Percentiles rank a stretch among this genome's conserved stretches.
Conservation (phyloP, 2,888 invertebrate genomes). For the Acanthosepion lycidas region DNA sequence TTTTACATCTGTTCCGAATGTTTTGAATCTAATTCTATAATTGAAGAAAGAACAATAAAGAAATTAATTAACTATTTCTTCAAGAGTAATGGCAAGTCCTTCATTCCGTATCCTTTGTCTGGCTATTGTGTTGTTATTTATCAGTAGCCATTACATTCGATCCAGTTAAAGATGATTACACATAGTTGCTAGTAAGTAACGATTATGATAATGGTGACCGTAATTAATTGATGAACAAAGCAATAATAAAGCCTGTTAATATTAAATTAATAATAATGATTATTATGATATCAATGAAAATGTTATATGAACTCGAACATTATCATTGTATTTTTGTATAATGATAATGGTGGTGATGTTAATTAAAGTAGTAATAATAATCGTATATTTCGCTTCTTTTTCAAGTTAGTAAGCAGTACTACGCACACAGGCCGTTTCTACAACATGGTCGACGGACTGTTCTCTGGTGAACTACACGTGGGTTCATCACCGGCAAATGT, state of each 20-base stretch:
- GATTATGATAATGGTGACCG: background rate
- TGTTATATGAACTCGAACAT: no score
- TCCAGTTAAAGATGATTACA: background rate
- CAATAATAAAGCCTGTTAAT: background rate
- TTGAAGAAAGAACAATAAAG: no score
- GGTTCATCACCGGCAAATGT: conserved; percentile 21
- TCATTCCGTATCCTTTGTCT: background rate
- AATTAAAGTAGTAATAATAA: background rate
- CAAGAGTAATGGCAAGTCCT: background rate
- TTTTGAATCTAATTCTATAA: no score
- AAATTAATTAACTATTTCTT: background rate
- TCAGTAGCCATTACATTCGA: background rate
- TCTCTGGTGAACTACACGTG: background rate
- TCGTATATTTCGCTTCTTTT: background rate
- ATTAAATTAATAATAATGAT: background rate
- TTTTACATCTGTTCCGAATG: background rate
- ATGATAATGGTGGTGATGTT: background rate
- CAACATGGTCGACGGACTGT: conserved; percentile 11
- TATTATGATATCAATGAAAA: background rate
- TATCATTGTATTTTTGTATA: no score
- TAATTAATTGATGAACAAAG: background rate
- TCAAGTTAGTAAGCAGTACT: background rate
- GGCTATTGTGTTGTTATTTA: background rate
- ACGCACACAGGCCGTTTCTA: background rate
- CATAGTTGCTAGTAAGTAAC: background rate